phyloP scores from a whole-genome alignment of 92 coral and sea anemone species.

The Actinernus sp. region DNA sequence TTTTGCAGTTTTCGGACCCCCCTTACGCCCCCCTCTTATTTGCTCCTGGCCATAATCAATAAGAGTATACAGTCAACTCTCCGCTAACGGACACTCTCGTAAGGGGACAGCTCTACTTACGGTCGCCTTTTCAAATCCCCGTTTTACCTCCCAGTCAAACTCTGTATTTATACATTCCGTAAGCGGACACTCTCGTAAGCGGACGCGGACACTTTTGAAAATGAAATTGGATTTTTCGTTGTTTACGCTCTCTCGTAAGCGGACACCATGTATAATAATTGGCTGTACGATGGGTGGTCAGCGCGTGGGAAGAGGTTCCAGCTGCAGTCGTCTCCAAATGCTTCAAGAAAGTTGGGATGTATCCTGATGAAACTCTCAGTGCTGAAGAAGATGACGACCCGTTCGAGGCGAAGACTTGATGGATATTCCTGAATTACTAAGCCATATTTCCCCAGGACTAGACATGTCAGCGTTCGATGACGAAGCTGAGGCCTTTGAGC shows the following conservation, averaged over 20 bases:
- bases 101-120: too few relatives aligned
- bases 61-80: background rate
- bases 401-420: background rate
- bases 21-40: too few relatives aligned
- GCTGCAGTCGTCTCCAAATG: conserved; percentile 6
- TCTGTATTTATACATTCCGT: too few relatives aligned
- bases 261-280: conserved; percentile 29
- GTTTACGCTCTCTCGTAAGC: conserved; percentile 12
- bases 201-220: too few relatives aligned
- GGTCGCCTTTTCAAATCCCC: too few relatives aligned
- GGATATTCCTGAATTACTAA: background rate
- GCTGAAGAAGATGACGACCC: conserved; percentile 11
- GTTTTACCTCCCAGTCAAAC: too few relatives aligned
- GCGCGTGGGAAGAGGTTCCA: conserved; percentile 21
- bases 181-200: too few relatives aligned
- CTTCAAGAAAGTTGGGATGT: conserved; percentile 22
- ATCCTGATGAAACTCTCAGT: background rate
- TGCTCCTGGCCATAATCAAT: conserved; percentile 11
- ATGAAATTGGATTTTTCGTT: conserved; percentile 10
- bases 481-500: conserved; percentile 3
- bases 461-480: conserved; percentile 5
- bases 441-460: background rate
- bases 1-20: too few relatives aligned
- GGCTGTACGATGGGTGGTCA: conserved; percentile 22
- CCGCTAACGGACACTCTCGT: too few relatives aligned